These are phyloP conservation scores for Polylopha cassiicola DNA, from an alignment of 2,888 invertebrate species.

Conservation along the genomic window DNA sequence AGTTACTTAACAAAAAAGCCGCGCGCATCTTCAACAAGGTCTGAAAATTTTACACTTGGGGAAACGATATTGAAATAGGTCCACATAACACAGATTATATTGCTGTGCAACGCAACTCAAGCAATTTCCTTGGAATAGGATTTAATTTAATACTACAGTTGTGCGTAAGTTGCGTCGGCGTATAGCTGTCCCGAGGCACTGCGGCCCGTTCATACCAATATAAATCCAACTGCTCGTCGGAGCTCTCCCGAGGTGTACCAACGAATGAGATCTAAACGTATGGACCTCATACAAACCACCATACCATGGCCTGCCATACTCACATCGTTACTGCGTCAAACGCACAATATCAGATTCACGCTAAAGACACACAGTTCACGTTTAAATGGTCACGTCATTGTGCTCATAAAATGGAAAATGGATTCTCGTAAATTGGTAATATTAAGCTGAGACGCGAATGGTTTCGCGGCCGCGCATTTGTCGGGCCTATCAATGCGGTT, in stretches of 20 bases:
- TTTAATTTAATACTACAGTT: constrained; percentile 41
- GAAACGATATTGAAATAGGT: too few relatives aligned
- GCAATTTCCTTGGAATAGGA: constrained; percentile 30
- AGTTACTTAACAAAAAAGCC: neutral
- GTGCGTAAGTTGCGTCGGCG: constrained; percentile 43
- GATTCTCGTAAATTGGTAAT: constrained; percentile 63
- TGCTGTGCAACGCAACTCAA: neutral
- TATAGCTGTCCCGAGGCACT: constrained; percentile 42
- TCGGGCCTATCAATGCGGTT: constrained; percentile 47
- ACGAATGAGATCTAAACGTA: constrained; percentile 48
- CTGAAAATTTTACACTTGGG: neutral
- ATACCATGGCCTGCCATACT: constrained; percentile 36
- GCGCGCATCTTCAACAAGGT: neutral
- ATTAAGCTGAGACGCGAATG: constrained; percentile 60
- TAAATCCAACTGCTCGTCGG: constrained; percentile 51
- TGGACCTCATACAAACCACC: constrained; percentile 37
- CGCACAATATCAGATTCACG: constrained; percentile 24
- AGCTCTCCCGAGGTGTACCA: constrained; percentile 45
- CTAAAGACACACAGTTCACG: constrained; percentile 42
- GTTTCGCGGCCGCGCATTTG: constrained; percentile 58
- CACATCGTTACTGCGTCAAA: constrained; percentile 31
- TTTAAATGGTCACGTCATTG: constrained; percentile 50
- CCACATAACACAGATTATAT: too few relatives aligned
- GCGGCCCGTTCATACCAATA: constrained; percentile 38
- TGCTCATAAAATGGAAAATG: constrained; percentile 65